Evolutionary conservation across 2,888 invertebrate genomes (phyloP).

Genomic region (Hoplodrina blanda): DNA sequence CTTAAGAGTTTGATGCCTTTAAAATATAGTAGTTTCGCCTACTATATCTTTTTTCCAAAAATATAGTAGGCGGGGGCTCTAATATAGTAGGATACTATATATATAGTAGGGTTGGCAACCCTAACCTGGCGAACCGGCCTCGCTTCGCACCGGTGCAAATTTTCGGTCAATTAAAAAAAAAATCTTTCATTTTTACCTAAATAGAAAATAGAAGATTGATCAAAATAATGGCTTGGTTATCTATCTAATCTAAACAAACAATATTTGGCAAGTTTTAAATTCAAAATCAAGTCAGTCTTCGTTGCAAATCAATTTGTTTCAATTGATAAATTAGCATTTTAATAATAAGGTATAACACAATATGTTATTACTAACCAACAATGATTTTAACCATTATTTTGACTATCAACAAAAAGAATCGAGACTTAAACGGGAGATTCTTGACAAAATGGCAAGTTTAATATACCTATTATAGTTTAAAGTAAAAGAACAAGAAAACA

Average conservation of each 20-base stretch:
- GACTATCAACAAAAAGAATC: slow-evolving; percentile 26
- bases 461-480: neutral
- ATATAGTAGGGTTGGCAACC: no score
- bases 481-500: slow-evolving; percentile 16
- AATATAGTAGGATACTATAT: no score
- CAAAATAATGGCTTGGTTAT: slow-evolving; percentile 45
- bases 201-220: neutral
- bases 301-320: slow-evolving; percentile 16
- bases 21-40: no score
- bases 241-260: slow-evolving; percentile 13
- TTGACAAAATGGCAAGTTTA: slow-evolving; percentile 42
- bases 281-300: slow-evolving; percentile 43
- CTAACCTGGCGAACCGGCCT: no score
- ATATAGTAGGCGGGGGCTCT: no score
- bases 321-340: neutral
- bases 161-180: no score
- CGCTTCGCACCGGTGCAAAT: no score
- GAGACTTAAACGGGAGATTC: slow-evolving; percentile 49
- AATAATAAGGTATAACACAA: slow-evolving; percentile 1
- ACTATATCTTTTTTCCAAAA: no score
- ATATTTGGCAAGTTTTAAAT: slow-evolving; percentile 44
- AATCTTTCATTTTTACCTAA: no score
- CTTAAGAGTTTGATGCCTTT: no score
- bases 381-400: slow-evolving; percentile 38
- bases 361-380: neutral